These are phyloP conservation scores for Onychomys arenicola DNA, from an alignment of 2,797 vertebrate genomes.

Conservation along the genomic window DNA sequence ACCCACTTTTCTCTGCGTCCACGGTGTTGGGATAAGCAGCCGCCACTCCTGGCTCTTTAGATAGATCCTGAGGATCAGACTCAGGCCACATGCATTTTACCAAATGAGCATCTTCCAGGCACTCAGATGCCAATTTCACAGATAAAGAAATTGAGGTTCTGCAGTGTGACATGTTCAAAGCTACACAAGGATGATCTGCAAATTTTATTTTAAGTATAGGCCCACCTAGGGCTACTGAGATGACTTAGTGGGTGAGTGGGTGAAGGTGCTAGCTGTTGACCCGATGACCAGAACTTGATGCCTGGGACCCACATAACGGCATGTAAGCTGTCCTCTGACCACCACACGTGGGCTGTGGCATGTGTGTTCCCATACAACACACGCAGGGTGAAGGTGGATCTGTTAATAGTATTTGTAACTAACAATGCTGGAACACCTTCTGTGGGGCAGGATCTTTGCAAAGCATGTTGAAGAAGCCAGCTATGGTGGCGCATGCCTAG, in stretches of 20 bases:
- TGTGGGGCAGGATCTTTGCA: background rate
- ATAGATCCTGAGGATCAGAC: background rate
- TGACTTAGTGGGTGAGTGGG: background rate
- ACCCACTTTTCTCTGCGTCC: background rate
- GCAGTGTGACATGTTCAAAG: background rate
- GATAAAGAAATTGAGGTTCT: background rate
- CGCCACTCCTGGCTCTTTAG: background rate
- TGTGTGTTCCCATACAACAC: background rate
- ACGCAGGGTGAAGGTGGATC: background rate
- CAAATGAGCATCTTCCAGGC: background rate
- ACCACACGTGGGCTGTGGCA: background rate
- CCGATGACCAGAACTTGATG: background rate
- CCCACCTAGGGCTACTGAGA: background rate
- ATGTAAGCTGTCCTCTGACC: background rate
- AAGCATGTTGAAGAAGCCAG: background rate
- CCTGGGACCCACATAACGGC: background rate
- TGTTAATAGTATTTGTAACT: slow-evolving; percentile 14
- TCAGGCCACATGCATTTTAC: background rate
- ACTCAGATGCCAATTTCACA: background rate
- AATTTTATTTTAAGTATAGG: slow-evolving; percentile 5
- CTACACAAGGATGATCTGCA: background rate
- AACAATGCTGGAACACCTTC: background rate
- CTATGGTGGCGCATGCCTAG: background rate
- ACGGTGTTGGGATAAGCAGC: background rate
- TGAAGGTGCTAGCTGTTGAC: background rate